Conservation (phyloP, 2,113 vertebrate species). For the Xiphophorus couchianus region DNA sequence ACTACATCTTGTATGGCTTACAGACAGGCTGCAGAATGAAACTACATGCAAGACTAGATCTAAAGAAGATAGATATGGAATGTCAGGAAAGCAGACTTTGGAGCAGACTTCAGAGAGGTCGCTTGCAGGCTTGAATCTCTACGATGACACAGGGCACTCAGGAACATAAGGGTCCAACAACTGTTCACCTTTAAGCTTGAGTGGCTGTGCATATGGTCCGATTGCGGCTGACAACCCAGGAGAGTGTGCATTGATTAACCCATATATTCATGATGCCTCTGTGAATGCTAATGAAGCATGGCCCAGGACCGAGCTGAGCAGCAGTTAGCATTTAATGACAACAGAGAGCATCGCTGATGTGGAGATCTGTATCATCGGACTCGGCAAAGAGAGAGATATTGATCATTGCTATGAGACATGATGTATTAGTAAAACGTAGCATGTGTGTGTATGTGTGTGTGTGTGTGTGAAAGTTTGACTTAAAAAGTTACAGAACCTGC, state of each 20-base stretch:
- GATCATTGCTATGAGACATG: slow-evolving; percentile 44
- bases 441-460: background rate
- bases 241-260: slow-evolving; percentile 69
- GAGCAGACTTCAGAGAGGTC: slow-evolving; percentile 24
- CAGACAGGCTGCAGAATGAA: slow-evolving; percentile 23
- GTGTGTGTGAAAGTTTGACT: slow-evolving; percentile 16
- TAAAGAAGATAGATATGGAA: slow-evolving; percentile 28
- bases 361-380: slow-evolving; percentile 51
- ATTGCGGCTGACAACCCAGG: slow-evolving; percentile 58
- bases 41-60: slow-evolving; percentile 23
- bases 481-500: slow-evolving; percentile 28
- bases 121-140: slow-evolving; percentile 38
- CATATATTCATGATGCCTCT: slow-evolving; percentile 62
- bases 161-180: slow-evolving; percentile 70
- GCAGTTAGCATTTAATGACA: slow-evolving; percentile 44
- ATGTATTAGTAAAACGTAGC: slow-evolving; percentile 35
- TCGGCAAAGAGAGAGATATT: slow-evolving; percentile 42
- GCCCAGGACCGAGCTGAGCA: slow-evolving; percentile 14
- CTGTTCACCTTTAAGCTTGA: slow-evolving; percentile 74
- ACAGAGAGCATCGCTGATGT: slow-evolving; percentile 33
- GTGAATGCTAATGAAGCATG: slow-evolving; percentile 68
- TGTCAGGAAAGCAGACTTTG: slow-evolving; percentile 36
- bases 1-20: background rate
- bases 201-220: slow-evolving; percentile 66
- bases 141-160: slow-evolving; percentile 51